Base-by-base conservation (phyloP, 2,888 invertebrate genomes). In the Orgyia antiqua region DNA sequence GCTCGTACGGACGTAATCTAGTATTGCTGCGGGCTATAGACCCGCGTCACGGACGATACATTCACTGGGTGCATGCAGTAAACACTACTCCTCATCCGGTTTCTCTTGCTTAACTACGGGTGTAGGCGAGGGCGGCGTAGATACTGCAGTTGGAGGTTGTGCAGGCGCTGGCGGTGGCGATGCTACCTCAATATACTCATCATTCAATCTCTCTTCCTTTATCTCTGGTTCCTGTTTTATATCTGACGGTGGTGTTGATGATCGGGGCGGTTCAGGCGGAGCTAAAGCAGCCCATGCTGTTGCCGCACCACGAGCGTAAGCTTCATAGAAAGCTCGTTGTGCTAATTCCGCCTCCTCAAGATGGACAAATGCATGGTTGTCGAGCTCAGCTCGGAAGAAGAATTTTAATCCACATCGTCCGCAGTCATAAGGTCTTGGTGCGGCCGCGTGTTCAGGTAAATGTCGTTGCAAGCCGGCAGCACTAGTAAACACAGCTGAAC, bases 311-410 rank as follows among this genome's bases (percentile, higher is more conserved):
- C 86, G 62, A 0, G 86, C 83, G 28, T 83, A 84, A 1, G 86
- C 84, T 31, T 84, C 83, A 28, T 84, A 86, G 34, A 86, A 86
- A 7, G 80, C 86, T 33, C 86, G 63, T 40, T 84, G 86, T 2
- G 86, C 83, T 29, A 87, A 68, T 49, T 86, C 84, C 0, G 83
- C 84, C 42, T 90, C 89, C 41, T 87, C 87, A 2, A 87, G 54
- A 45, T 90, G 90, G 8, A 88, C 87, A 28, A 89, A 88, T 6
- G 89, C 87, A 67, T 98, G 98, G 67, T 97, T 96, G 54, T 97
- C 95, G 2, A 97, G 76, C 67, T 98, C 97, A 0, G 96, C 93
- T 17, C 94, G 90, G 84, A 97, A 97, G 82, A 95, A 97, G 79
- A 95, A 98, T 51, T 93, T 94, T 43, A 94, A 89, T 1, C 91